Base-by-base conservation (phyloP, 1,140 invertebrate species). In the Drosophila murphyi region DNA sequence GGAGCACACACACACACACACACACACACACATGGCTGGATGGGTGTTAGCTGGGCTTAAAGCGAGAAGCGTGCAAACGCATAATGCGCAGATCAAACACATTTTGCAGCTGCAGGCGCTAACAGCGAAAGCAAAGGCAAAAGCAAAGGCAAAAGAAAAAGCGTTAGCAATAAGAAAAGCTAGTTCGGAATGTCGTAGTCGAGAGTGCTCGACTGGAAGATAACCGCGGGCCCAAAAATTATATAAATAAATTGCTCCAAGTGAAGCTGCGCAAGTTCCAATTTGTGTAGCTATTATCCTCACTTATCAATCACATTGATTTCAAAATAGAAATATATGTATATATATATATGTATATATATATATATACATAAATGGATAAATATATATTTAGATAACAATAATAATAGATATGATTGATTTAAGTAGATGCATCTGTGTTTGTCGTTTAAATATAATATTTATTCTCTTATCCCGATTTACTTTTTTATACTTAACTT, bases 41-140 rank as follows among this genome's bases (percentile, higher is more conserved):
- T 1, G 12, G 4, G 1, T 12, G 12, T 35, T 50, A 8, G 37
- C 39, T 5, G 3, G 32, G 41, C 32, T 8, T 10, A 12, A 50
- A n/a, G 3, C 5, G 37, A n/a, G 57, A 54, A 51, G 39, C 70
- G 70, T 72, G 70, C 47, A 72, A 50, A 55, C 67, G 72, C 72
- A 75, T 75, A 75, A 75, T 75, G 51, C 51, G 59, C 37, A 70
- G 57, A 63, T 75, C 43, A 75, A 75, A 75, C 67, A 75, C 67
- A 63, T 55, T 61, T 65, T 37, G 2, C 35, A 47, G 68, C 70
- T 72, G 45, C 70, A 67, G 62, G 70, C 70, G 39, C 51, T 43
- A 39, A 72, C 62, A 67, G 62, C 45, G 37, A 6, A 29, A 68
- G 54, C 43, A 32, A 41, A 20, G 8, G 4, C 52, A 10, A 62